These are phyloP conservation scores for Drymonia ruficornis DNA, from an alignment of 2,888 invertebrate genomes.

Conservation along the genomic window DNA sequence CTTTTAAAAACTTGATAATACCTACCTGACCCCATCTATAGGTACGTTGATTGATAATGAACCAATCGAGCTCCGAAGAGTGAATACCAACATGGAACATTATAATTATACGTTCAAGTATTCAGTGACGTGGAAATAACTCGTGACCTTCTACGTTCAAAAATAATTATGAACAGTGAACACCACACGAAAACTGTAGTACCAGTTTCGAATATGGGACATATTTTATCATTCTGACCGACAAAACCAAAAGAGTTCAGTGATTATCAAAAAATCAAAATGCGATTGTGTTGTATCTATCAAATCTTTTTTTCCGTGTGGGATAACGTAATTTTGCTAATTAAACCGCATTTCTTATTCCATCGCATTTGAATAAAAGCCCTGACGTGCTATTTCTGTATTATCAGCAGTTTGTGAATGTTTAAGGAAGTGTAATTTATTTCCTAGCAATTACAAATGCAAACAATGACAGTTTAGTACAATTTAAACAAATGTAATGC, in stretches of 20 bases:
- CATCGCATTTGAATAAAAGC: no score
- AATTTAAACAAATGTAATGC: slow-evolving; percentile 16
- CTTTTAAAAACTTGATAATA: background rate
- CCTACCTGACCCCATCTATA: background rate
- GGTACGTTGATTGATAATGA: slow-evolving; percentile 16
- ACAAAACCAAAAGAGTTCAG: background rate
- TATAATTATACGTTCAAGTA: slow-evolving; percentile 17
- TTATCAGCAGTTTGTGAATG: slow-evolving; percentile 15
- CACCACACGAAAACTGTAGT: slow-evolving; percentile 28
- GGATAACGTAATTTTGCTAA: no score
- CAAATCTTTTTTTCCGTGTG: no score
- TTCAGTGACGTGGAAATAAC: slow-evolving; percentile 20
- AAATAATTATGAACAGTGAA: slow-evolving; percentile 44
- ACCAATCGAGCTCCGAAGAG: slow-evolving; percentile 14
- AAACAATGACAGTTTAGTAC: slow-evolving; percentile 32
- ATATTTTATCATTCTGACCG: slow-evolving; percentile 22
- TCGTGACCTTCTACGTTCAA: slow-evolving; percentile 31
- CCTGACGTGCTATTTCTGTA: background rate
- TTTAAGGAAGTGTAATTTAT: slow-evolving; percentile 32
- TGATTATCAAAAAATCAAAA: no score
- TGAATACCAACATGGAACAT: slow-evolving; percentile 11
- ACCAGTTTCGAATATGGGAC: slow-evolving; percentile 28
- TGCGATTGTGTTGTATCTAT: no score
- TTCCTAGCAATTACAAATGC: slow-evolving; percentile 33
- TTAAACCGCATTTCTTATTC: no score